These are phyloP conservation scores for Ephydatia muelleri DNA, from an alignment of 37 sponge, comb jelly and placozoan genomes.

Conservation along the genomic window DNA sequence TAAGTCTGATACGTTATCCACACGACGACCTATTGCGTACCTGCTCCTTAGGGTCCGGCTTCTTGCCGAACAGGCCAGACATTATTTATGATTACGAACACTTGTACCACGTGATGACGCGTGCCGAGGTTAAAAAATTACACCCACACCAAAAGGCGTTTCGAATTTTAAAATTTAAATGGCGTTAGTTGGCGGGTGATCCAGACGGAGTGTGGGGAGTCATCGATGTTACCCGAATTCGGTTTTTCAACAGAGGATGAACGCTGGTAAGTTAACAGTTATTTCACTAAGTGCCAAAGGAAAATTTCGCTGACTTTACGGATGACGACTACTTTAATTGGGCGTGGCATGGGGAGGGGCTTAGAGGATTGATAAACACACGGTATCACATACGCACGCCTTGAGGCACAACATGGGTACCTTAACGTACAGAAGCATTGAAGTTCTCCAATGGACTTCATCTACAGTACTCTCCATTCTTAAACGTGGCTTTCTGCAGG, in stretches of 20 bases:
- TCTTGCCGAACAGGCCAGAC: slow-evolving; percentile 69
- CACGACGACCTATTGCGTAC: slow-evolving; percentile 17
- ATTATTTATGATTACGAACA: background rate
- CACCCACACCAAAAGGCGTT: background rate
- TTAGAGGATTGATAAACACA: background rate
- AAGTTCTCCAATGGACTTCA: too few species aligned
- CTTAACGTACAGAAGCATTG: background rate
- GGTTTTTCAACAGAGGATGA: background rate
- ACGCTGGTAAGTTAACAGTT: background rate
- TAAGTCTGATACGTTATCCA: background rate
- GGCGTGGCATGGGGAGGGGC: background rate
- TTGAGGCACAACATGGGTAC: background rate
- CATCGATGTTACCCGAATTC: background rate
- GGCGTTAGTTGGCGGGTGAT: background rate
- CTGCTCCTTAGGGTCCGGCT: slow-evolving; percentile 86
- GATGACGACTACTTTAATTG: background rate
- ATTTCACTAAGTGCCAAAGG: background rate
- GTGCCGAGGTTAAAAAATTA: background rate
- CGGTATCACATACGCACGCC: background rate
- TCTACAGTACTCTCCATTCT: too few species aligned
- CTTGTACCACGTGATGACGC: background rate
- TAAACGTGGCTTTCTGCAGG: too few species aligned
- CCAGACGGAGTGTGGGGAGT: background rate
- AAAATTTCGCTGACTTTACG: background rate
- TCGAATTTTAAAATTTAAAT: slow-evolving; percentile 4